A percentile compares a stretch with the other conserved stretches of the same genome.
Evolutionary conservation across 2,797 vertebrate species (phyloP).

Genomic region (Hemitrygon akajei): DNA sequence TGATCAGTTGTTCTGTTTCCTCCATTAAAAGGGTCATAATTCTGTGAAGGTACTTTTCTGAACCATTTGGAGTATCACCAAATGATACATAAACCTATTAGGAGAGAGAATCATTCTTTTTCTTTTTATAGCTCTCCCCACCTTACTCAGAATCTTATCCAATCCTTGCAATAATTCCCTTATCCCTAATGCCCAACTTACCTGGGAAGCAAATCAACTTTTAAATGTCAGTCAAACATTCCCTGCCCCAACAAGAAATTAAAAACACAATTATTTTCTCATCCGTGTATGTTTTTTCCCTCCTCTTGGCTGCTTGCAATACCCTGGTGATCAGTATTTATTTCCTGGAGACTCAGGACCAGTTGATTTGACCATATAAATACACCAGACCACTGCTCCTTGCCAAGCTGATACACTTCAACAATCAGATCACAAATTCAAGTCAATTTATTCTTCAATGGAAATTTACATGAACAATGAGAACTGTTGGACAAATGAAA

Average conservation of each 20-base stretch:
- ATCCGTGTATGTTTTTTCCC: background rate
- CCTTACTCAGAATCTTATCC: too few species aligned
- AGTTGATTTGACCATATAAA: background rate
- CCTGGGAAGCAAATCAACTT: background rate
- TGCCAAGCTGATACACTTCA: background rate
- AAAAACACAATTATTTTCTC: background rate
- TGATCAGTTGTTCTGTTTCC: too few species aligned
- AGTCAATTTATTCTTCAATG: background rate
- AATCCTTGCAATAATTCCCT: too few species aligned
- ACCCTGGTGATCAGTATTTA: background rate
- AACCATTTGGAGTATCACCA: too few species aligned
- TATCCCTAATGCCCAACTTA: too few species aligned
- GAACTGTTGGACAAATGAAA: background rate
- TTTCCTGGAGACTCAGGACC: background rate
- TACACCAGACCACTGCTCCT: background rate
- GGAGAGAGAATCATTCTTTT: too few species aligned
- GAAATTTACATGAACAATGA: background rate
- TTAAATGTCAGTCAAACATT: background rate
- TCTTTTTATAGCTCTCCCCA: too few species aligned
- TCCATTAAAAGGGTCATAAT: too few species aligned
- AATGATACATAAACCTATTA: too few species aligned
- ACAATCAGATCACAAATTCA: background rate
- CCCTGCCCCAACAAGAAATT: background rate
- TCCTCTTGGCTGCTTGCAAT: background rate
- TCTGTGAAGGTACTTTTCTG: too few species aligned